Base-by-base conservation (phyloP, 1,140 invertebrate species). In the Pseudomyrmex gracilis region DNA sequence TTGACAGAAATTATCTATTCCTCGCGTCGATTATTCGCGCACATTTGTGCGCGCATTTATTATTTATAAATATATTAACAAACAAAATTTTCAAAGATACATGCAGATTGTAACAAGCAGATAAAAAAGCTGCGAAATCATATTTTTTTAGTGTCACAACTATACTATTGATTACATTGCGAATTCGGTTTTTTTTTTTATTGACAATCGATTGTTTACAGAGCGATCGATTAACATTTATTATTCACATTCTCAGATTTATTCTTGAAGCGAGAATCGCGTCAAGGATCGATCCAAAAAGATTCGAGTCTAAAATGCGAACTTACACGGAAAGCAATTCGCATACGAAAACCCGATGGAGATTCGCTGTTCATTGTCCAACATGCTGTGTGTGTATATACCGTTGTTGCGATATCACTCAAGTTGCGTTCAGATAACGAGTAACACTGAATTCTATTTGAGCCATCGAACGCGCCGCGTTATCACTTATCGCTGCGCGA, bases 371-470 rank as follows among this genome's bases (percentile, higher is more conserved):
- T 80, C 76, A 55, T 71, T 80, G 45, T 80, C 76, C 66, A 80
- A 80, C 76, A 80, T 80, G 8, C n/a, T 58, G 34, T 24, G 34
- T 45, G 49, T 34, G 43, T 60, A 58, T 70, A n/a, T 34, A n/a
- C 9, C 68, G 43, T 49, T 24, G 43, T 58, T 24, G 34, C 73
- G 12, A 55, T 76, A 76, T 80, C 64, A 55, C 76, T 70, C 66
- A 66, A 66, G 66, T 71, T 58, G 60, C 73, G 45, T 43, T 49
- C 58, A 74, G 86, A 87, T 87, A 87, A 87, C 85, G 85, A 66
- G 53, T 84, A 84, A 84, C 85, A 87, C 83, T 87, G 82, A 84
- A 63, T 87, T 57, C 80, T 67, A 87, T 78, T 73, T 80, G 83
- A 84, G 67, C 73, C 71, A 87, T 87, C 85, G 45, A 58, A 66